Conservation (phyloP, 2,888 invertebrate species). For the Operophtera brumata region DNA sequence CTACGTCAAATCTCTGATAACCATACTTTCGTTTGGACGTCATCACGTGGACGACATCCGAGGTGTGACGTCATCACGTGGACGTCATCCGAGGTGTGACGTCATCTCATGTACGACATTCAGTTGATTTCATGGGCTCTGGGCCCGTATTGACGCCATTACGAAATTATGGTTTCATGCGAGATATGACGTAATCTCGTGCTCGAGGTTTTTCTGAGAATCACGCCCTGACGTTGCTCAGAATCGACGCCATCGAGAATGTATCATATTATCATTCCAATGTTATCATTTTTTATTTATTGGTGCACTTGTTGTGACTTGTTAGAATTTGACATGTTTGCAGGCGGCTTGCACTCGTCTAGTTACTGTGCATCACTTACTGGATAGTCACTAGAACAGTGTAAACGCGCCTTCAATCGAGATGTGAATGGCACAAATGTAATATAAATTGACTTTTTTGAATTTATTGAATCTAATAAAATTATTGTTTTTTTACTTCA, state of each 20-base stretch:
- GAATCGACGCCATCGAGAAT: background rate
- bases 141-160: too few species aligned
- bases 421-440: constrained; percentile 27
- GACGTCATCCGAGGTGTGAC: too few species aligned
- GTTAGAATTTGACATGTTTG: constrained; percentile 7
- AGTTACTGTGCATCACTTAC: background rate
- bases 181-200: too few species aligned
- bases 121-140: too few species aligned
- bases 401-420: constrained; percentile 8
- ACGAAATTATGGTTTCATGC: too few species aligned
- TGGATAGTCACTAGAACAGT: background rate
- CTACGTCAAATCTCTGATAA: too few species aligned
- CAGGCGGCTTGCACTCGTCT: background rate
- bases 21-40: too few species aligned
- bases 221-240: too few species aligned
- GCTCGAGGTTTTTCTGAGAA: too few species aligned
- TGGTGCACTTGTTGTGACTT: constrained; percentile 15
- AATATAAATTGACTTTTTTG: constrained; percentile 27
- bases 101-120: too few species aligned
- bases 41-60: too few species aligned
- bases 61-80: too few species aligned
- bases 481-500: constrained; percentile 23
- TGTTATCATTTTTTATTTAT: constrained; percentile 13
- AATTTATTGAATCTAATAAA: constrained; percentile 30
- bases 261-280: constrained; percentile 23